phyloP scores from a whole-genome alignment of 1,140 invertebrate genomes.

The Maniola jurtina region DNA sequence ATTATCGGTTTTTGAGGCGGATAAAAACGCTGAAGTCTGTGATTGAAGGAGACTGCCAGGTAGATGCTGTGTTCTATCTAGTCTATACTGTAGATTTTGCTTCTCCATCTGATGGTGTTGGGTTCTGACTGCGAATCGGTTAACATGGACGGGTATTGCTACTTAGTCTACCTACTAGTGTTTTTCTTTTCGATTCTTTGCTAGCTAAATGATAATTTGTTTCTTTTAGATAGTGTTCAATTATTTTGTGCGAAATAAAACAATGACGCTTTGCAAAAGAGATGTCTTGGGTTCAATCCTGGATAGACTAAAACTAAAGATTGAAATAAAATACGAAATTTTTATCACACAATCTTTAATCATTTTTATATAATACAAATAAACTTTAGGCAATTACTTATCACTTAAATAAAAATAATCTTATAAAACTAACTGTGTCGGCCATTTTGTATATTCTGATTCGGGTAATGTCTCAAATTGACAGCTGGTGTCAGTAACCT shows the following conservation, averaged over 20 bases:
- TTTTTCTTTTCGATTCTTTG: too few relatives aligned
- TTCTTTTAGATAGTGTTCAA: too few relatives aligned
- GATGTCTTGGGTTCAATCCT: too few relatives aligned
- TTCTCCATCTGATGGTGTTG: constrained; percentile 97
- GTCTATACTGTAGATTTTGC: constrained; percentile 63
- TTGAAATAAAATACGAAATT: constrained; percentile 28
- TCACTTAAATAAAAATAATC: constrained; percentile 10
- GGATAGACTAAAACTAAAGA: background rate
- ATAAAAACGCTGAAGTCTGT: constrained; percentile 66
- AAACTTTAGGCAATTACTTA: constrained; percentile 33
- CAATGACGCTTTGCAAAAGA: too few relatives aligned
- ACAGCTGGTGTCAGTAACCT: constrained; percentile 54
- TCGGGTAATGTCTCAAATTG: constrained; percentile 56
- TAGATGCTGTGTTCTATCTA: constrained; percentile 61
- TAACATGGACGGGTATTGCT: constrained; percentile 98
- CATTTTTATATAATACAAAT: constrained; percentile 35
- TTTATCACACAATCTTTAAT: constrained; percentile 43
- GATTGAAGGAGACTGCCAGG: constrained; percentile 63
- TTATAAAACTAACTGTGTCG: constrained; percentile 56
- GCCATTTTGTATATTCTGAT: constrained; percentile 63
- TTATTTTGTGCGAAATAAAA: too few relatives aligned
- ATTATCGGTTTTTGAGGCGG: constrained; percentile 57
- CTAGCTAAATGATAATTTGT: too few relatives aligned
- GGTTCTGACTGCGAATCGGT: constrained; percentile 93
- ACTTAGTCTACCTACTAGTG: too few relatives aligned